These are phyloP conservation scores for Saccostrea echinata DNA, from an alignment of 1,140 invertebrate genomes.

Conservation along the genomic window DNA sequence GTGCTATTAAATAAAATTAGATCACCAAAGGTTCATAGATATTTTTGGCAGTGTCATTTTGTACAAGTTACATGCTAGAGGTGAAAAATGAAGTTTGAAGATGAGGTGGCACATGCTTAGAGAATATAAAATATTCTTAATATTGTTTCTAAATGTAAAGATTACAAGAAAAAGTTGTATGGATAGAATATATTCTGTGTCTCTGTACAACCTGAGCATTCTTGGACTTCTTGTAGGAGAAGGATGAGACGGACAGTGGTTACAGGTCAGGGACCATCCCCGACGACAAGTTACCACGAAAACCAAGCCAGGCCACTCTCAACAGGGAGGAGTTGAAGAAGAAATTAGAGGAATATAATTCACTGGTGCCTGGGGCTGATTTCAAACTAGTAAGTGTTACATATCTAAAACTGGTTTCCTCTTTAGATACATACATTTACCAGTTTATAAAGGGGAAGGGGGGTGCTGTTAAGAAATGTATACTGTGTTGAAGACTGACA, in stretches of 20 bases:
- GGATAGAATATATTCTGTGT: no score
- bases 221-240: constrained; percentile 74
- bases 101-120: no score
- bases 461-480: background rate
- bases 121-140: no score
- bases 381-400: constrained; percentile 76
- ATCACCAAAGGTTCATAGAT: no score
- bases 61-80: no score
- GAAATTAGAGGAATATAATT: constrained; percentile 79
- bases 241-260: constrained; percentile 78
- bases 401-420: background rate
- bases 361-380: constrained; percentile 75
- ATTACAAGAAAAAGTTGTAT: no score
- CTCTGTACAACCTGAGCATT: no score
- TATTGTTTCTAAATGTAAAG: no score
- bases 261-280: constrained; percentile 78
- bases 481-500: no score
- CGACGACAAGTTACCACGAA: constrained; percentile 72
- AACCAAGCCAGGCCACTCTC: constrained; percentile 73
- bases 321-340: constrained; percentile 76
- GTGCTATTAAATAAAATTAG: no score
- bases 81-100: no score
- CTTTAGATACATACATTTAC: background rate
- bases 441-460: background rate
- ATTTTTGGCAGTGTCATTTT: no score